Conservation (phyloP, 2,888 invertebrate genomes). For the Carcina quercana region DNA sequence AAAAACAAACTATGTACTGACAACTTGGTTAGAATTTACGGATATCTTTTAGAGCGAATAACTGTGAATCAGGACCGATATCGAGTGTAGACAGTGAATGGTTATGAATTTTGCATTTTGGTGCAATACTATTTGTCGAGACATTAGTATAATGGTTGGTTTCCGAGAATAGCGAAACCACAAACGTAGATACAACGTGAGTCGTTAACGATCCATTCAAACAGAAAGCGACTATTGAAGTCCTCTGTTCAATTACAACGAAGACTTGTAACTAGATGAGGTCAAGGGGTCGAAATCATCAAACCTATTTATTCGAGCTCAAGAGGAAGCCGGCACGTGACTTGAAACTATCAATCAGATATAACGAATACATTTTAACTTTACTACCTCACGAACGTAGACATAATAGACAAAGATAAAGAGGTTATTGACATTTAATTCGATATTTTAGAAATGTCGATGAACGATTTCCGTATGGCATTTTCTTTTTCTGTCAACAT, state of each 20-base stretch:
- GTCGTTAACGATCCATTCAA: constrained; percentile 20
- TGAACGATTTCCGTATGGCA: background rate
- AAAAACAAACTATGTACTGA: too few relatives aligned
- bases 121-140: constrained; percentile 32
- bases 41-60: too few relatives aligned
- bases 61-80: too few relatives aligned
- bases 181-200: constrained; percentile 19
- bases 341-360: constrained; percentile 31
- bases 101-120: constrained; percentile 44
- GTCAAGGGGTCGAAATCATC: constrained; percentile 38
- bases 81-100: too few relatives aligned
- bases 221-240: constrained; percentile 24
- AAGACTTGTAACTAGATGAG: constrained; percentile 21
- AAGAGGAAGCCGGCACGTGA: constrained; percentile 29
- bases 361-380: constrained; percentile 21
- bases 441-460: background rate
- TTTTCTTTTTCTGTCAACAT: background rate
- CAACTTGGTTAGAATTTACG: too few relatives aligned
- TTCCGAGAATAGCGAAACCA: constrained; percentile 31
- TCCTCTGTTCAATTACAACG: constrained; percentile 21
- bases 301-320: constrained; percentile 21
- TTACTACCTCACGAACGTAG: constrained; percentile 20
- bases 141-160: constrained; percentile 26
- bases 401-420: too few relatives aligned
- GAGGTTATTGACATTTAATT: constrained; percentile 12